A percentile compares a stretch with the other conserved stretches of the same genome.
Evolutionary conservation across 1,140 invertebrate genomes (phyloP).

Genomic region (Aphelenchoides avenae): DNA sequence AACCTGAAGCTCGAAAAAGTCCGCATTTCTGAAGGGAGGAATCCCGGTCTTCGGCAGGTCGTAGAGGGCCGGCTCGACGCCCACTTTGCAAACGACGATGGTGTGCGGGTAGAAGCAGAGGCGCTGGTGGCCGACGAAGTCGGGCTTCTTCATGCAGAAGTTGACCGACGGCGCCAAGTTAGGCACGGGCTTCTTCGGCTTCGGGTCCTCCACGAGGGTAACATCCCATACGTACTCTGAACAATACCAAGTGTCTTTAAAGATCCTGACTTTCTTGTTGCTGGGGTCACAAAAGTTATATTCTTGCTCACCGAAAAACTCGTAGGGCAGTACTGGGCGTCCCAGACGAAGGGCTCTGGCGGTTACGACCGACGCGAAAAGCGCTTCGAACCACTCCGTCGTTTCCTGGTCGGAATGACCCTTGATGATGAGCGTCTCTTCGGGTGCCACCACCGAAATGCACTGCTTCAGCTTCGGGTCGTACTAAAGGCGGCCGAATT

Average conservation of each 20-base stretch:
- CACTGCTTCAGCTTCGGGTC: constrained; percentile 3
- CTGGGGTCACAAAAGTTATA: neutral
- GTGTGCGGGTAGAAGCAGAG: constrained; percentile 39
- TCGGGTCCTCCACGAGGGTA: constrained; percentile 14
- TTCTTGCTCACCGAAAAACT: constrained; percentile 29
- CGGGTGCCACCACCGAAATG: constrained; percentile 26
- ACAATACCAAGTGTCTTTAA: neutral
- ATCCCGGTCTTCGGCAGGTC: constrained; percentile 29
- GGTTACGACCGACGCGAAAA: constrained; percentile 18
- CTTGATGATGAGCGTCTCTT: constrained; percentile 15
- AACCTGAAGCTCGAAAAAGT: neutral
- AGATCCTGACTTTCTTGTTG: too few species aligned
- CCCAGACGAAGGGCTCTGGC: constrained; percentile 27
- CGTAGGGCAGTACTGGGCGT: constrained; percentile 27
- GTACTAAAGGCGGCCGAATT: neutral
- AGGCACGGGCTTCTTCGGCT: constrained; percentile 21
- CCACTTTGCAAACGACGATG: constrained; percentile 18
- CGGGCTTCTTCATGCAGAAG: constrained; percentile 21
- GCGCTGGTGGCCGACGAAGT: constrained; percentile 5
- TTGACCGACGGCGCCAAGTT: constrained; percentile 17
- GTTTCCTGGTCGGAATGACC: constrained; percentile 16
- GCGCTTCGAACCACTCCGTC: constrained; percentile 15
- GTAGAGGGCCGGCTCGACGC: constrained; percentile 21
- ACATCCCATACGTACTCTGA: constrained; percentile 32
- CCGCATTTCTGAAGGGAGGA: neutral